Base-by-base conservation (phyloP, 2,888 invertebrate genomes). In the Lordiphosa fenestrarum region DNA sequence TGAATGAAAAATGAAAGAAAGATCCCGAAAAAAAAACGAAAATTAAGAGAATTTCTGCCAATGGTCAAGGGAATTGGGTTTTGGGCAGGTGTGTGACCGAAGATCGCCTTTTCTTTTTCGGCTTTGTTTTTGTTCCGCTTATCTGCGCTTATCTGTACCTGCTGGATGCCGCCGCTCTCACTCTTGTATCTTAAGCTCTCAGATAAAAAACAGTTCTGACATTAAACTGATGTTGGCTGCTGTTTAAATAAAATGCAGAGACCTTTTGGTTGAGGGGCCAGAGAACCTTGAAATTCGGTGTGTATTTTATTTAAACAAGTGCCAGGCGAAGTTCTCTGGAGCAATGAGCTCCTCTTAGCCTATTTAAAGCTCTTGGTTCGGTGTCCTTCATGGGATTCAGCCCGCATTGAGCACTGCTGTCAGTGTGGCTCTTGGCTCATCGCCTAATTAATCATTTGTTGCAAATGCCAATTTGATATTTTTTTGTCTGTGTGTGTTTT, bases 401-500 rank as follows among this genome's bases (percentile, higher is more conserved):
- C 71, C 74, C 71, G 71, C 63, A 72, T 48, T 13, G 12, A 30
- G 19, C 9, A 33, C 41, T 25, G 52, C 41, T 52, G 52, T 52
- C 71, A 48, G 42, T 56, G 48, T 58, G 55, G 44, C 64, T 58
- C 23, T 71, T 70, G 73, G 73, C 63, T 73, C 71, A 70, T 71
- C 73, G 73, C 38, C 67, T 60, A 72, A 72, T 72, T 74, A 74
- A 72, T 72, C 72, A 74, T 74, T 67, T 65, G 46, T 53, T 38
- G 23, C n/a, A 74, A 72, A 73, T 73, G 74, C 73, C 73, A 73
- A 66, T 53, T 63, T 56, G 55, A 58, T 35, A 50, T 54, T 51
- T 13, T 44, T 51, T 56, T 40, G 19, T 15, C 1, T 35, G 10
- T 39, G 0, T 37, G 9, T 53, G n/a, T 49, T 71, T 71, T 68